phyloP scores from a whole-genome alignment of 2,797 vertebrate genomes.

The Dicrostonyx torquatus region DNA sequence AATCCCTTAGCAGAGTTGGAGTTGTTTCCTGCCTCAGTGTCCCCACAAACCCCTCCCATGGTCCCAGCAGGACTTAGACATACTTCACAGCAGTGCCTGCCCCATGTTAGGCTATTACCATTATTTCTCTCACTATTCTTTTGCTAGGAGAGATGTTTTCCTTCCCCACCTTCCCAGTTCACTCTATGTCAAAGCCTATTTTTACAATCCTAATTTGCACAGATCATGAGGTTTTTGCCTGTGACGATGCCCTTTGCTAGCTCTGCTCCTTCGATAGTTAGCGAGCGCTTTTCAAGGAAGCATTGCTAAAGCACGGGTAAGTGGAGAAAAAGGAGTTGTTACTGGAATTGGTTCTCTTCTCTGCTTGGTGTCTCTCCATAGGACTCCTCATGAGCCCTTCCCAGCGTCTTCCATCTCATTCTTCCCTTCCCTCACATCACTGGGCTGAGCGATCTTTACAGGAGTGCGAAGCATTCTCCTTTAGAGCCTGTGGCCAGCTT shows the following conservation, averaged over 20 bases:
- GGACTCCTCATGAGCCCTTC: not conserved
- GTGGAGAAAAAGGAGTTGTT: not conserved
- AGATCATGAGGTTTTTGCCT: not conserved
- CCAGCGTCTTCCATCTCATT: not conserved
- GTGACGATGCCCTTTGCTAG: not conserved
- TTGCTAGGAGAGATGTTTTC: not conserved
- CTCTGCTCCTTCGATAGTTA: not conserved
- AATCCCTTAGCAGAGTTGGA: not conserved
- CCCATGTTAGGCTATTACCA: not conserved
- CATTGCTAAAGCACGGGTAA: not conserved
- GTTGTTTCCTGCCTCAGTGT: not conserved
- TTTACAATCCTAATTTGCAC: slow-evolving; percentile 14
- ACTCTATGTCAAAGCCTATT: slow-evolving; percentile 9
- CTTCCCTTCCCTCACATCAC: not conserved
- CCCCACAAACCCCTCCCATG: not conserved
- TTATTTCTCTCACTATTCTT: not conserved
- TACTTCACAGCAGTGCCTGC: not conserved
- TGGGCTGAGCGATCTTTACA: not conserved
- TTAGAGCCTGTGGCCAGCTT: not conserved
- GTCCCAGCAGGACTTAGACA: not conserved
- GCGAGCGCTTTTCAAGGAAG: not conserved
- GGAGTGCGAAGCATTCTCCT: not conserved
- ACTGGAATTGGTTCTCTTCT: not conserved
- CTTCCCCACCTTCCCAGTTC: not conserved
- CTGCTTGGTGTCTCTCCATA: not conserved